Evolutionary conservation across 2,797 vertebrate species (phyloP).

Genomic region (Scyliorhinus canicula): DNA sequence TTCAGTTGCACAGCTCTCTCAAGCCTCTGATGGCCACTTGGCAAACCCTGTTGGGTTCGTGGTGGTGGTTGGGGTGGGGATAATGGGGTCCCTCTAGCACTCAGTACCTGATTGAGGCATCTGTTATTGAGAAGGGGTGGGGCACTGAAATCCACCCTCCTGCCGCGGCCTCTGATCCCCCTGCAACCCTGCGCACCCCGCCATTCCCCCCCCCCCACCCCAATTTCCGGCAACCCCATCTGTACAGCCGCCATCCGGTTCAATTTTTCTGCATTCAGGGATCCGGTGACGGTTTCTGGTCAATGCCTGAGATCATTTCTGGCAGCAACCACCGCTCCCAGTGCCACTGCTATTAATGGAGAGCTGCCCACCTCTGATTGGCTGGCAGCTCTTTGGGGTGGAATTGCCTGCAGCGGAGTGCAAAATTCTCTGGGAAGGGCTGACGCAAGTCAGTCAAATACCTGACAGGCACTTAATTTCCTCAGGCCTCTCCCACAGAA

Average conservation of each 20-base stretch:
- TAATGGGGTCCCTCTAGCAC: no score
- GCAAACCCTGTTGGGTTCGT: no score
- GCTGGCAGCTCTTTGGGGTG: neutral
- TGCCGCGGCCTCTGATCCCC: neutral
- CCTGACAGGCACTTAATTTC: neutral
- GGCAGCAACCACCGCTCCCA: no score
- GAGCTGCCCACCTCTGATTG: no score
- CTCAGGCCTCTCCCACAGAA: neutral
- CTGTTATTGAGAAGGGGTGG: neutral
- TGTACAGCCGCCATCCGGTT: neutral
- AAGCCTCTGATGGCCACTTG: no score
- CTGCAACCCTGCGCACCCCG: no score
- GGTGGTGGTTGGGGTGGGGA: no score
- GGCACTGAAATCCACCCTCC: neutral
- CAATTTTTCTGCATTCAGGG: neutral
- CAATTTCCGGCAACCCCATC: neutral
- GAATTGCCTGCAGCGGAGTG: neutral
- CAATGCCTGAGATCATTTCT: no score
- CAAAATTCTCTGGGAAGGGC: neutral
- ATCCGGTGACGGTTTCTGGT: no score
- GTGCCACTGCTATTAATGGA: no score
- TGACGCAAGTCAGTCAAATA: neutral
- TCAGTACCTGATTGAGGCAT: neutral
- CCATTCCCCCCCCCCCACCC: rapidly evolving
- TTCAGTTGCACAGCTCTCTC: no score